A percentile compares a stretch with the other conserved stretches of the same genome.
phyloP scores from a whole-genome alignment of 1,140 invertebrate genomes.

The Cydia fagiglandana region DNA sequence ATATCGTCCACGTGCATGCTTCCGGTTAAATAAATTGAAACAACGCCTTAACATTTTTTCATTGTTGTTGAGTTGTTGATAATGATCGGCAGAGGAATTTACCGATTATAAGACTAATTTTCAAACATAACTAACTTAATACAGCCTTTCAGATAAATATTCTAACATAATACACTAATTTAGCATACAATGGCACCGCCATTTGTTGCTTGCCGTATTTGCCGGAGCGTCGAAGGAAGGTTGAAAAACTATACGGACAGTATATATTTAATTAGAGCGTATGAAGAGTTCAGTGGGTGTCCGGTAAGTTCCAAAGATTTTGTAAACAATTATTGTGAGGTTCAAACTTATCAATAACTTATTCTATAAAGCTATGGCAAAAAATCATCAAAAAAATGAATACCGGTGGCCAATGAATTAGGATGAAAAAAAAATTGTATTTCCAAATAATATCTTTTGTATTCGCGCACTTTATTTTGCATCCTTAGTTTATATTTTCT shows the following conservation, averaged over 20 bases:
- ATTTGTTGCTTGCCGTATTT: constrained; percentile 20
- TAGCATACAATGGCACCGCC: not conserved
- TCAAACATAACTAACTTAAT: not conserved
- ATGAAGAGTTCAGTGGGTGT: constrained; percentile 16
- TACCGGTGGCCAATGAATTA: no score
- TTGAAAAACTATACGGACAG: constrained; percentile 11
- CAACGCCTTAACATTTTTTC: constrained; percentile 7
- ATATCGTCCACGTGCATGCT: not conserved
- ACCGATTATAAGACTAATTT: not conserved
- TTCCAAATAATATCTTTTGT: no score
- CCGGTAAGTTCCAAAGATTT: not conserved
- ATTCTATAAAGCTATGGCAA: no score
- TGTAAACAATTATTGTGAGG: not conserved
- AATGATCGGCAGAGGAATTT: not conserved
- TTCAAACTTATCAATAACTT: not conserved
- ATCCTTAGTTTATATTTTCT: no score
- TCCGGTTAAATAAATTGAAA: not conserved
- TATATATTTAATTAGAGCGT: not conserved
- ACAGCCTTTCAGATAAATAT: no score
- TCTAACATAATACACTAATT: not conserved
- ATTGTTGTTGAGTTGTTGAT: no score
- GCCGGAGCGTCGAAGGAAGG: constrained; percentile 4
- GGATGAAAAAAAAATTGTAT: no score
- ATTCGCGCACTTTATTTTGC: no score
- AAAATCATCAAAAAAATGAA: no score